phyloP scores from a whole-genome alignment of 1,140 invertebrate genomes.

The Chelonus insularis region DNA sequence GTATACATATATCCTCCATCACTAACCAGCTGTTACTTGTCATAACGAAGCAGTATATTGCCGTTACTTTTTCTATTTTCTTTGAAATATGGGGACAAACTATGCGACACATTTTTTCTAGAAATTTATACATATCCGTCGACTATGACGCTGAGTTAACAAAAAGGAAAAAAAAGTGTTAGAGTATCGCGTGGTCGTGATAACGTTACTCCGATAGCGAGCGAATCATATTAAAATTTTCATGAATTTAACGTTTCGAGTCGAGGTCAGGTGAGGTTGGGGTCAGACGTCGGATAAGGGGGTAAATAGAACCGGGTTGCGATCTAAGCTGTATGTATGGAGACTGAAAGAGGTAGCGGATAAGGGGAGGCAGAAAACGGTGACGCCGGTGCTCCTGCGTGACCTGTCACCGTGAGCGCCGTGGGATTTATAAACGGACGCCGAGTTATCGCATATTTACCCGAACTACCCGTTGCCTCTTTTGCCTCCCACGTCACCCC shows the following conservation, averaged over 20 bases:
- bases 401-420: conserved; percentile 58
- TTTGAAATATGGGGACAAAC: no score
- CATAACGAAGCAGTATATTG: no score
- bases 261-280: neutral
- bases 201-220: conserved; percentile 18
- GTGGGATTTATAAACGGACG: conserved; percentile 58
- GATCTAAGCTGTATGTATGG: conserved; percentile 6
- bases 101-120: no score
- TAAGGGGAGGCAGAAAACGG: neutral
- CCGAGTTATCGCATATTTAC: conserved; percentile 60
- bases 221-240: conserved; percentile 28
- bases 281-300: conserved; percentile 8
- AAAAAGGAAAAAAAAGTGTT: conserved; percentile 2
- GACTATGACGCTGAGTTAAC: no score
- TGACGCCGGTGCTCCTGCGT: conserved; percentile 44
- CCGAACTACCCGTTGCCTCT: conserved; percentile 31
- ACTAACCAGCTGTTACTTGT: no score
- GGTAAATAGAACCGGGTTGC: conserved; percentile 10
- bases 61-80: no score
- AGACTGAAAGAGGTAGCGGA: neutral
- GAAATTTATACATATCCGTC: no score
- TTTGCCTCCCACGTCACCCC: conserved; percentile 26
- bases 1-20: no score
- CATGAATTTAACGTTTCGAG: conserved; percentile 20
- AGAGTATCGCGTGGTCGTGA: conserved; percentile 14